Percentiles rank a stretch among this genome's conserved stretches.
These are phyloP conservation scores for Gonioctena quinquepunctata DNA, from an alignment of 1,140 invertebrate species.

Conservation along the genomic window DNA sequence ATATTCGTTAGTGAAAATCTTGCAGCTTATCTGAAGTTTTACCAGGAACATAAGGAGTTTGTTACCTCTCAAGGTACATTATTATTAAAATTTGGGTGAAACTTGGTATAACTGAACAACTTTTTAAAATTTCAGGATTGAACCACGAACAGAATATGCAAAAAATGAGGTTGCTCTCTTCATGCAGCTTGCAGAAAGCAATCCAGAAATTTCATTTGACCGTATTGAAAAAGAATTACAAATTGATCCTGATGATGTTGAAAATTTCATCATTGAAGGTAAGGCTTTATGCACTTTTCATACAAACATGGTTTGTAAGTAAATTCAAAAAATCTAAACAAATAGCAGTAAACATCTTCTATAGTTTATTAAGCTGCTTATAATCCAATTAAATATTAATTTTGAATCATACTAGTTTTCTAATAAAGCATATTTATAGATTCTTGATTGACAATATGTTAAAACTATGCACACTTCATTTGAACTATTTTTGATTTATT, in stretches of 20 bases:
- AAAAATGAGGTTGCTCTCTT: constrained; percentile 95
- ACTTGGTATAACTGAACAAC: too few species aligned
- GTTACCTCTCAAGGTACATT: constrained; percentile 74
- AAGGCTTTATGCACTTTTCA: constrained; percentile 33
- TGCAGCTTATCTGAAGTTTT: constrained; percentile 87
- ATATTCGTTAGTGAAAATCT: constrained; percentile 96
- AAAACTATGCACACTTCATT: too few species aligned
- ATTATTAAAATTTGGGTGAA: too few species aligned
- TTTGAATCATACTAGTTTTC: too few species aligned
- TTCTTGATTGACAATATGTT: too few species aligned
- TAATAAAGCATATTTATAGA: too few species aligned
- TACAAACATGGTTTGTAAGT: too few species aligned
- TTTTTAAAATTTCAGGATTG: constrained; percentile 59
- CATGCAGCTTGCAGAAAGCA: constrained; percentile 93
- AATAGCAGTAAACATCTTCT: too few species aligned
- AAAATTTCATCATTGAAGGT: constrained; percentile 96
- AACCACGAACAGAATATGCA: constrained; percentile 95
- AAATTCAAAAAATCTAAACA: too few species aligned
- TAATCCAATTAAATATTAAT: too few species aligned
- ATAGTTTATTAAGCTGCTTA: too few species aligned
- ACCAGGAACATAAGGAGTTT: constrained; percentile 92
- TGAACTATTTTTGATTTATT: too few species aligned
- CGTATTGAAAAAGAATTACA: constrained; percentile 87
- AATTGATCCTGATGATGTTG: constrained; percentile 84
- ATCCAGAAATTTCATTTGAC: constrained; percentile 88